Evolutionary conservation across 2,888 invertebrate genomes (phyloP), one percentile per base, ranked within the genome.

Genomic region (Miltochrista miniata): DNA sequence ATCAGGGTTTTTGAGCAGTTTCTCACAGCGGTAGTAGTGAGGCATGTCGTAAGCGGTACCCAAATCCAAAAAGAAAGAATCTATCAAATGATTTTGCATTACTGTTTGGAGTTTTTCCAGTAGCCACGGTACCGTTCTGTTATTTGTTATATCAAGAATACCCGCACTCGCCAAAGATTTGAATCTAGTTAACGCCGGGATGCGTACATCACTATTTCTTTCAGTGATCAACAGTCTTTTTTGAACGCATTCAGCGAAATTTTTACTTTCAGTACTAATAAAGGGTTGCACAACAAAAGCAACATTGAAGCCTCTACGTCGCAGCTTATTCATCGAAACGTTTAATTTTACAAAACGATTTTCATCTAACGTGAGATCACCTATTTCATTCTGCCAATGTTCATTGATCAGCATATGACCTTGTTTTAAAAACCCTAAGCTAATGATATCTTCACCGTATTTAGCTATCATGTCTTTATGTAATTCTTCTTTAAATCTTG

Each of bases 241-340:
- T 45, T 94, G 92, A 0, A 97, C 96, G 0, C 96, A 95, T 66
- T 96, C 95, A 46, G 94, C 94, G 75, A 98, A 98, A 70, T 96
- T 96, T 1, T 88, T 87, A 60, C 98, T 97, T 70, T 97, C 96
- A 0, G 97, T 96, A 45, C 96, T 96, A 31, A 98, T 95, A 76
- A 97, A 98, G 0, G 98, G 98, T 74, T 98, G 97, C 0, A 98
- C 93, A n/a, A 97, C 96, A 61, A 98, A 94, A 0, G 96, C 96
- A 11, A 98, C 95, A 72, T 96, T 94, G 61, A 98, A 98, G 0
- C 97, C 97, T 59, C 97, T 92, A 31, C 97, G 92, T 60, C 96
- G 96, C 34, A 98, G 92, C 45, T 96, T 95, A 65, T 96, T 95
- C 7, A 97, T 95, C 1, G 96, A 96, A 51, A 95, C 94, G 50